Base-by-base conservation (phyloP, 2,797 vertebrate species). In the Parauchenoglanis ngamensis region DNA sequence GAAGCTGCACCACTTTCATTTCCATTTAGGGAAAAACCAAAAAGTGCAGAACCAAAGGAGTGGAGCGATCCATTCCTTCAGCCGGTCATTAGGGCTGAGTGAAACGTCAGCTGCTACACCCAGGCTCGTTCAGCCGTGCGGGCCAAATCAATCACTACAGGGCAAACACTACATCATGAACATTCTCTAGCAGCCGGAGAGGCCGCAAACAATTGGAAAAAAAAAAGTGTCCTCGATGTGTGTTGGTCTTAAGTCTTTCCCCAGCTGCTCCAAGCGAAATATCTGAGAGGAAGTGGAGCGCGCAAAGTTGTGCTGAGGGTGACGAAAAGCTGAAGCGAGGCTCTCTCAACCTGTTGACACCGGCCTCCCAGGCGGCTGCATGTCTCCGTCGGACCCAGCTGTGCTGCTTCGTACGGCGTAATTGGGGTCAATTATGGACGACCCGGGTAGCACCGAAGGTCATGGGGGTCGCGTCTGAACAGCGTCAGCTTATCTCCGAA, bases 201-300 rank as follows among this genome's bases (percentile, higher is more conserved):
- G 65, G 63, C 75, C 67, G 54, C 28, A 15, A 44, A 79, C 13
- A 77, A 75, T 12, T 1, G 7, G 4, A 11, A n/a, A n/a, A 73
- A 75, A 52, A 85, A 88, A 85, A 86, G 52, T 44, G 21, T 59
- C 65, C 46, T 65, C 25, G 19, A 82, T 80, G 80, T 46, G 87
- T 75, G 70, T 79, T 67, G 25, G 83, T 75, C 72, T 85, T 73
- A 79, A 90, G 63, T 77, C 85, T 89, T 90, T 91, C 56, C 67
- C 85, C 91, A 92, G 91, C 90, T 92, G 92, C 87, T 91, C 78
- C 57, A 65, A 54, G 61, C 49, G 52, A 90, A 89, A 89, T 91
- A 89, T 91, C 90, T 89, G 63, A 65, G 52, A 90, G 89, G 90
- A 92, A 92, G 86, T 89, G 67, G 54, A 87, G 91, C 85, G 65